Percentiles rank a stretch among this genome's conserved stretches.
phyloP scores from a whole-genome alignment of 2,797 vertebrate genomes.

The Margarornis squamiger region DNA sequence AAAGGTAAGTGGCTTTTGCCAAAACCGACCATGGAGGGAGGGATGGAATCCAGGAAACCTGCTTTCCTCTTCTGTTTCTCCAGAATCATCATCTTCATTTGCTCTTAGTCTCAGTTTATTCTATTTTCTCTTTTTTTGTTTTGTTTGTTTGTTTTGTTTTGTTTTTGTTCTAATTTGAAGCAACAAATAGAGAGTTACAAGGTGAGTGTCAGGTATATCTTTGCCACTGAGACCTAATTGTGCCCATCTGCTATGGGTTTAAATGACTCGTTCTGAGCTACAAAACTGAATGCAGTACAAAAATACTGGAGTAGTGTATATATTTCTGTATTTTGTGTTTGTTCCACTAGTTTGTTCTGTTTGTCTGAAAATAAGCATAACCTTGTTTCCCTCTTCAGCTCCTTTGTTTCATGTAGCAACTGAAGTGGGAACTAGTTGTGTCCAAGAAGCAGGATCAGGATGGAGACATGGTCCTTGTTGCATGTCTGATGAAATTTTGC shows the following conservation, averaged over 20 bases:
- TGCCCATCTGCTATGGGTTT: background rate
- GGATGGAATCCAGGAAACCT: background rate
- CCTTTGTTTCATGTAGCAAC: background rate
- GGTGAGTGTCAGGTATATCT: background rate
- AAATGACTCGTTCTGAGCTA: background rate
- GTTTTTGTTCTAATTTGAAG: background rate
- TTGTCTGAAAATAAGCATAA: background rate
- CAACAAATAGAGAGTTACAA: background rate
- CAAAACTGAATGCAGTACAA: background rate
- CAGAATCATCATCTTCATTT: background rate
- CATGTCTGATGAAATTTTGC: background rate
- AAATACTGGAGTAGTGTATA: background rate
- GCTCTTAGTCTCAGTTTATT: background rate
- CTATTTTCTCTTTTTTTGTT: background rate
- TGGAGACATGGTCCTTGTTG: background rate
- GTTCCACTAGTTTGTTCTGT: background rate
- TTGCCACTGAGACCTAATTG: background rate
- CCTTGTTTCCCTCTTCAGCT: background rate
- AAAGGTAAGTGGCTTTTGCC: constrained; percentile 79
- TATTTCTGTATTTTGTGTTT: background rate
- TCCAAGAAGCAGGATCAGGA: background rate
- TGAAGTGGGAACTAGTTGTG: background rate
- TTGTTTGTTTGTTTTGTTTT: background rate
- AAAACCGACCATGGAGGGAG: background rate
- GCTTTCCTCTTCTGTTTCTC: background rate